Base-by-base conservation (phyloP, 2,888 invertebrate species). In the Portevinia maculata region DNA sequence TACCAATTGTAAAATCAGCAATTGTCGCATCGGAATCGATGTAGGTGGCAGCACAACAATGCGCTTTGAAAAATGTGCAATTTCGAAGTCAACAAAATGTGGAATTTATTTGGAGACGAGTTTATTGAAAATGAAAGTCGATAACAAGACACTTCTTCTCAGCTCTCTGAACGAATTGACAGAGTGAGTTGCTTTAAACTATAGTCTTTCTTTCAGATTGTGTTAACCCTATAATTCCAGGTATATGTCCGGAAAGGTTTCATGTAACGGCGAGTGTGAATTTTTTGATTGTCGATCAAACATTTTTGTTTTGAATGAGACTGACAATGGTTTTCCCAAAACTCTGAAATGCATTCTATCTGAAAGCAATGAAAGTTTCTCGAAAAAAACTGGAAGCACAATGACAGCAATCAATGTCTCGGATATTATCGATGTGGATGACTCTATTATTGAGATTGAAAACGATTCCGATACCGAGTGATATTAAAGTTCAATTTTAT, bases 101-200 rank as follows among this genome's bases (percentile, higher is more conserved):
- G 93, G 92, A 1, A 90, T 94, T 60, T 89, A 91, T 53, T 88
- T 92, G 15, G 92, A 92, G 86, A 91, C 91, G 2, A 79, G 86
- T 1, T n/a, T 28, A 1, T 28, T 88, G 34, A 85, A 85, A 15
- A 83, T 73, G 73, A 84, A 60, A 44, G 73, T 11, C 74, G 89
- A 85, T 74, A 79, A 32, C 74, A 87, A 85, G 32, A 67, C 44
- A 34, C 17, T 85, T 1, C 7, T 69, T 1, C 75, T 85, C 2
- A 62, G 59, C 1, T 57, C 70, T 15, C 39, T 86, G 1, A 39
- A 19, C 3, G 86, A 86, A 46, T 50, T 86, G 30, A 52, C 85
- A 4, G 57, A 83, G 86, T 86, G 81, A 79, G 79, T 83, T 62
- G 0, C 1, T 1, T 19, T 32, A 13, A 4, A 4, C n/a, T 28